These are phyloP conservation scores for Marronus borbonicus DNA, from an alignment of 2,888 invertebrate genomes.

Conservation along the genomic window DNA sequence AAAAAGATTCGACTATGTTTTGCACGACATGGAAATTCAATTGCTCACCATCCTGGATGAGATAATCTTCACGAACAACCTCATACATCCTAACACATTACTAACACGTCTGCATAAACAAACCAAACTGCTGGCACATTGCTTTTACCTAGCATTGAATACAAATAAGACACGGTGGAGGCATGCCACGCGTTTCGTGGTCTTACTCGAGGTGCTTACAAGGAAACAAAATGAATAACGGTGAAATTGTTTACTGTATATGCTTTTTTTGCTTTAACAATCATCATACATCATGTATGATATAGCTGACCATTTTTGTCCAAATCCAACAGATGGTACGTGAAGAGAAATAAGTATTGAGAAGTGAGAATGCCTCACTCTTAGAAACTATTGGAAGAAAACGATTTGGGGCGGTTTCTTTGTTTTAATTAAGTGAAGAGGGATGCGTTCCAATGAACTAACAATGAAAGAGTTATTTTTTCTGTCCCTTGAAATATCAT, in stretches of 20 bases:
- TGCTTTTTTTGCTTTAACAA: slow-evolving; percentile 20
- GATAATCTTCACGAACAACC: neutral
- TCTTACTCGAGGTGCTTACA: neutral
- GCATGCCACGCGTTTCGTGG: slow-evolving; percentile 34
- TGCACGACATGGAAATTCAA: neutral
- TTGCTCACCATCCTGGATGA: neutral
- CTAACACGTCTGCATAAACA: neutral
- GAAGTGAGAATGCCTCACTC: neutral
- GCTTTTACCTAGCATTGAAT: slow-evolving; percentile 27
- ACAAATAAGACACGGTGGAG: slow-evolving; percentile 20
- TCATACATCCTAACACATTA: neutral
- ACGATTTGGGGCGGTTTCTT: no score
- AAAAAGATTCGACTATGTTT: no score
- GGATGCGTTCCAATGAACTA: no score
- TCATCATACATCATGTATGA: slow-evolving; percentile 7
- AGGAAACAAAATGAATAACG: slow-evolving; percentile 35
- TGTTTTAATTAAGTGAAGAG: no score
- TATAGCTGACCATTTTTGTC: neutral
- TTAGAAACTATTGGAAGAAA: no score
- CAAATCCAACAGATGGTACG: neutral
- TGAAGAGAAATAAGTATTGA: slow-evolving; percentile 6
- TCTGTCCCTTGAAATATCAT: neutral
- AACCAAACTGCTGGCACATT: slow-evolving; percentile 41
- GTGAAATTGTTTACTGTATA: slow-evolving; percentile 44
- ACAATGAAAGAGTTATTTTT: no score